Evolutionary conservation across 2,113 vertebrate species (phyloP).

Genomic region (Rafetus swinhoei): DNA sequence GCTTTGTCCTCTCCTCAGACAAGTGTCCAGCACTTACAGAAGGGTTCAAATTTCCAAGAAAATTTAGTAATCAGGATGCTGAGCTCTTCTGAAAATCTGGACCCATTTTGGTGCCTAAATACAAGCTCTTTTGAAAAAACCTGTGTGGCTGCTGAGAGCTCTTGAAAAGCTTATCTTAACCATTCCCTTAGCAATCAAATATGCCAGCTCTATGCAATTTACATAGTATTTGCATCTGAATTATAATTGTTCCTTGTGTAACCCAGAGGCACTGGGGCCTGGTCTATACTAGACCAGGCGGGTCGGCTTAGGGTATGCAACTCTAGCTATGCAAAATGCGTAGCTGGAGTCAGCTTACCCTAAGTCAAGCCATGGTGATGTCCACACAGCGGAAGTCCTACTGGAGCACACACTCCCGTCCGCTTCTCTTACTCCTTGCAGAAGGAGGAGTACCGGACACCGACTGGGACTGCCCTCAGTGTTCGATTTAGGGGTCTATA

Average conservation of each 20-base stretch:
- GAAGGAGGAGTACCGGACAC: too few species aligned
- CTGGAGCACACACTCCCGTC: too few species aligned
- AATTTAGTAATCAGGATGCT: background rate
- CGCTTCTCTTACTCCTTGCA: too few species aligned
- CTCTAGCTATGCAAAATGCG: too few species aligned
- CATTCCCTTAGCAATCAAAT: background rate
- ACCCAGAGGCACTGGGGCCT: too few species aligned
- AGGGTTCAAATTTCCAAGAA: background rate
- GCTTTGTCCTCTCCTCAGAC: background rate
- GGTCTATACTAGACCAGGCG: too few species aligned
- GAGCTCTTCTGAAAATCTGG: background rate
- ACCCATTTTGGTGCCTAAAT: background rate
- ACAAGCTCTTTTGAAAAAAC: background rate
- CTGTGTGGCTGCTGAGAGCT: background rate
- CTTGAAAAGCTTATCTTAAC: background rate
- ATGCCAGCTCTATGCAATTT: background rate
- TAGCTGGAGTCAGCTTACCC: too few species aligned
- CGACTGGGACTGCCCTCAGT: too few species aligned
- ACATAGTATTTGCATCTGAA: background rate
- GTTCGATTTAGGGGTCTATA: too few species aligned
- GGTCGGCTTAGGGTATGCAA: too few species aligned
- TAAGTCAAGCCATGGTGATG: too few species aligned
- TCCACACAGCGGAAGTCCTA: too few species aligned
- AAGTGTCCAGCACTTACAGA: background rate
- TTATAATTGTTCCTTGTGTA: constrained; percentile 1